Conservation (phyloP, 2,113 vertebrate species). For the Pelodiscus sinensis region DNA sequence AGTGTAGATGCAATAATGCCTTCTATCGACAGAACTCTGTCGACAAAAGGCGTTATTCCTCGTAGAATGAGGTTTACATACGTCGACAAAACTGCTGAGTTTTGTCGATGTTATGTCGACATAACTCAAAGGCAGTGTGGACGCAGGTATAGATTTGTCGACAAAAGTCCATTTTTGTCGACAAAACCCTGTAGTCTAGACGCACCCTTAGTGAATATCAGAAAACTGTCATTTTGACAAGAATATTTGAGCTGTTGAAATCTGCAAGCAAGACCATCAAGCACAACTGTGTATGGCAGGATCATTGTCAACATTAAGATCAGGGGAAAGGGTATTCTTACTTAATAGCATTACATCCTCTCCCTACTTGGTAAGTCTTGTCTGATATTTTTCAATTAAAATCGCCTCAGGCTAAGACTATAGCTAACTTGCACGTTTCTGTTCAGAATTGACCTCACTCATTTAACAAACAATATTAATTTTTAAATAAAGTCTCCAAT, state of each 20-base stretch:
- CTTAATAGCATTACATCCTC: fast-evolving
- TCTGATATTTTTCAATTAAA: neutral
- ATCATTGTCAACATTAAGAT: neutral
- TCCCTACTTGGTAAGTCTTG: neutral
- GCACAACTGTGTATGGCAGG: fast-evolving
- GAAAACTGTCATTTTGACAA: neutral
- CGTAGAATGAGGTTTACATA: no score
- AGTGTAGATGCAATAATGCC: no score
- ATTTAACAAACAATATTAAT: neutral
- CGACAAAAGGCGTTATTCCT: no score
- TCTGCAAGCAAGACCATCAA: neutral
- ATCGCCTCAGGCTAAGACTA: fast-evolving
- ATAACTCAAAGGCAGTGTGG: no score
- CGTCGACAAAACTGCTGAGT: no score
- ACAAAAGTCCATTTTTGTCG: no score
- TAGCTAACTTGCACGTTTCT: fast-evolving
- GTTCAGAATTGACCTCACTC: neutral
- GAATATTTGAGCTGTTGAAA: neutral
- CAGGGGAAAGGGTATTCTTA: neutral
- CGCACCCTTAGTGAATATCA: constrained; percentile 16
- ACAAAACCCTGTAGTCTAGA: no score
- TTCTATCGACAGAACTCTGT: no score
- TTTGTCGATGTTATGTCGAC: no score
- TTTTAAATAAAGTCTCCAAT: neutral
- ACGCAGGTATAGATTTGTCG: no score